These are phyloP conservation scores for Hafferia zeledoni DNA, from an alignment of 2,797 vertebrate species.

Conservation along the genomic window DNA sequence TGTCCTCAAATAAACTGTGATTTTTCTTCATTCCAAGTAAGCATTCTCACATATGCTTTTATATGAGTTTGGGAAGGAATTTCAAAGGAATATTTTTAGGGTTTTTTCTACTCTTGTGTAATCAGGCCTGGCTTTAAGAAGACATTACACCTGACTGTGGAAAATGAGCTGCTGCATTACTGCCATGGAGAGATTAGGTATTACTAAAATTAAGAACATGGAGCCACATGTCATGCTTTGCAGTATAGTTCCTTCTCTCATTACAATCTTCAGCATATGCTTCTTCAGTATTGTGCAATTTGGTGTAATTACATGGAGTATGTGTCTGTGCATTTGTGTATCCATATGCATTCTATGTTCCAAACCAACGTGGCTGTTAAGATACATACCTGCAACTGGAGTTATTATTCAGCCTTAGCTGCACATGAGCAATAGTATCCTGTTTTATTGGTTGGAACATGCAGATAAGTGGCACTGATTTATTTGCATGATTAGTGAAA, in stretches of 20 bases:
- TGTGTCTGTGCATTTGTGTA: neutral
- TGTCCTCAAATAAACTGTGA: neutral
- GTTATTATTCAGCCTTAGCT: neutral
- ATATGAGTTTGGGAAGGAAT: neutral
- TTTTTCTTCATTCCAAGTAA: neutral
- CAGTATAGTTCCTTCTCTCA: slow-evolving; percentile 56
- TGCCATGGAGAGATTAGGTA: slow-evolving; percentile 51
- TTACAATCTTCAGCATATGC: slow-evolving; percentile 42
- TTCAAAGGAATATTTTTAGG: neutral
- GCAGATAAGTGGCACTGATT: neutral
- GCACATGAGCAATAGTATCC: neutral
- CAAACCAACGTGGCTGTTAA: neutral
- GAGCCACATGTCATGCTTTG: slow-evolving; percentile 46
- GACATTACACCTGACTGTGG: slow-evolving; percentile 45
- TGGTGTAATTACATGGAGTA: neutral
- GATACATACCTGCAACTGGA: neutral
- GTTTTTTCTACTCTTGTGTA: neutral
- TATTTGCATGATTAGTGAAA: neutral
- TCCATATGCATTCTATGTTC: neutral
- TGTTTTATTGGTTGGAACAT: neutral
- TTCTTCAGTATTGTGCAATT: neutral
- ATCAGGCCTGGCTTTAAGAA: neutral
- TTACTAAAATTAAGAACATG: slow-evolving; percentile 49
- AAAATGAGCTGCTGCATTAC: slow-evolving; percentile 54
- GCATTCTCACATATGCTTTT: neutral